A percentile compares a stretch with the other conserved stretches of the same genome.
Evolutionary conservation across 2,797 vertebrate species (phyloP).

Genomic region (Rhabdophis nuchalis): DNA sequence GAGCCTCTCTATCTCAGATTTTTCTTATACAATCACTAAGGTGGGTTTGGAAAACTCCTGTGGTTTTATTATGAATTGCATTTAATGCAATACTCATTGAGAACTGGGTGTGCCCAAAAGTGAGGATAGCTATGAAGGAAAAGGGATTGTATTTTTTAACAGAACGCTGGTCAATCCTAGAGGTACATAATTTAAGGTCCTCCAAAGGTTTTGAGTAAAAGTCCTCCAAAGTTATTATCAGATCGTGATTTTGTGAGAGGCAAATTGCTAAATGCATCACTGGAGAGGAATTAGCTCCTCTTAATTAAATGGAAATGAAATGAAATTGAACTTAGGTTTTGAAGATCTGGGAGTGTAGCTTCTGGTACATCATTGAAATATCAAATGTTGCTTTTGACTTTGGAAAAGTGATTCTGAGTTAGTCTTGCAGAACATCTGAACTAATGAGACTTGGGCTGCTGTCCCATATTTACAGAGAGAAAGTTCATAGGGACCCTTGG

Average conservation of each 20-base stretch:
- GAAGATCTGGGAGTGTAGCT: not conserved
- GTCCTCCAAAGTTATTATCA: not conserved
- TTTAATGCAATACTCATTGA: not conserved
- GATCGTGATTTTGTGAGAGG: not conserved
- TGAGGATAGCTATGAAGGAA: not conserved
- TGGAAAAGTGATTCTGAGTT: not conserved
- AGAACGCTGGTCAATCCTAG: not conserved
- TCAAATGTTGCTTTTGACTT: not conserved
- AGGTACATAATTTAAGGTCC: not conserved
- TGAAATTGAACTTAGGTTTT: not conserved
- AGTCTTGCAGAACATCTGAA: not conserved
- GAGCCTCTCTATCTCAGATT: not conserved
- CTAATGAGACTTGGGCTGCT: not conserved
- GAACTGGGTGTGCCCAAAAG: not conserved
- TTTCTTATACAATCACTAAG: not conserved
- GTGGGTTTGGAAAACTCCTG: not conserved
- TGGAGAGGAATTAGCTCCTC: not conserved
- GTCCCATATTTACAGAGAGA: not conserved
- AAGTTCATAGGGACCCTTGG: not conserved
- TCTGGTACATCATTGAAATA: not conserved
- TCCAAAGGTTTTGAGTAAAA: not conserved
- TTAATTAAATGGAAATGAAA: not conserved
- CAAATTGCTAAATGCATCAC: not conserved
- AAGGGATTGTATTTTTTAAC: not conserved
- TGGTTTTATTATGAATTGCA: not conserved